phyloP scores from a whole-genome alignment of 2,888 invertebrate genomes.

The Galerucella calmariensis region DNA sequence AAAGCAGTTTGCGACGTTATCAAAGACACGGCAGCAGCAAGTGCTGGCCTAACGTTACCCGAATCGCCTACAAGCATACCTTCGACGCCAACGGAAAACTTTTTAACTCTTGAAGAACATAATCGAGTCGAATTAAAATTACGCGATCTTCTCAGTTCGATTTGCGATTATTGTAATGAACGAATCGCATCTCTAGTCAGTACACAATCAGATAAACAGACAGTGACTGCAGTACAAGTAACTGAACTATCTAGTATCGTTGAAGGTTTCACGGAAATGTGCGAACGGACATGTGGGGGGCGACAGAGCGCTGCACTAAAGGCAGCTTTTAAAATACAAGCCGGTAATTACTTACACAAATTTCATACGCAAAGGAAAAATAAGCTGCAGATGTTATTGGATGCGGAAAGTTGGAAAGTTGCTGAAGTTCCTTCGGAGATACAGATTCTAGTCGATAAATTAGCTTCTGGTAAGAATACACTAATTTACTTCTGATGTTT shows the following conservation, averaged over 20 bases:
- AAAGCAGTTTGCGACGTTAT: constrained; percentile 81
- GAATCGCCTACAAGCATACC: constrained; percentile 48
- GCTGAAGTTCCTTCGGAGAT: constrained; percentile 91
- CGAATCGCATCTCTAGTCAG: constrained; percentile 89
- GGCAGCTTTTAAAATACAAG: constrained; percentile 86
- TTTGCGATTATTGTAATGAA: constrained; percentile 94
- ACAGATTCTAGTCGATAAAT: constrained; percentile 81
- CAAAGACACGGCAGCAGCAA: constrained; percentile 77
- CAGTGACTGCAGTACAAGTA: constrained; percentile 82
- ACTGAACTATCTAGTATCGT: constrained; percentile 80
- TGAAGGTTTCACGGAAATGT: constrained; percentile 79
- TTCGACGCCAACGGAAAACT: constrained; percentile 69
- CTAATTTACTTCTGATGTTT: no score
- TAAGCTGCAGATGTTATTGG: constrained; percentile 85
- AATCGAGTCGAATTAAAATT: constrained; percentile 76
- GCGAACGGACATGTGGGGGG: constrained; percentile 79
- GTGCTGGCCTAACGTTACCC: constrained; percentile 66
- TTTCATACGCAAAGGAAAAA: constrained; percentile 90
- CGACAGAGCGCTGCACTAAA: constrained; percentile 82
- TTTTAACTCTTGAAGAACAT: constrained; percentile 78
- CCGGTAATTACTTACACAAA: constrained; percentile 88
- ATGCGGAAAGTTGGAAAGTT: constrained; percentile 93
- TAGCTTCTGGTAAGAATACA: constrained; percentile 66
- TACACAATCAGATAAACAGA: constrained; percentile 78
- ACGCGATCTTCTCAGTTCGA: constrained; percentile 80